phyloP scores from a whole-genome alignment of 2,797 vertebrate genomes.

The Threskiornis aethiopicus region DNA sequence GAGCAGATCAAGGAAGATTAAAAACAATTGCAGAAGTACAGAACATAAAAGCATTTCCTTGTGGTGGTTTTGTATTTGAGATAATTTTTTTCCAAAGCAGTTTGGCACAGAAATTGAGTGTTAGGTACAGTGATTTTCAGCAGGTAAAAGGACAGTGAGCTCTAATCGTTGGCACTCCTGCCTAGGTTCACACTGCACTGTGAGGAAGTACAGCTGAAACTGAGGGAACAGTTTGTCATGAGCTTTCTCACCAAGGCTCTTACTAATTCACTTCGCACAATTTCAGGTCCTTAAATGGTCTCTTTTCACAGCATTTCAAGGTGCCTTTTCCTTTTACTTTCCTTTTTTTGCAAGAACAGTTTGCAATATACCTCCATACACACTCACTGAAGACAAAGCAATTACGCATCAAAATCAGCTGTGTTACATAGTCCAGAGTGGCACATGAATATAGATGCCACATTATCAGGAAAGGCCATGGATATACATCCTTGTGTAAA shows the following conservation, averaged over 20 bases:
- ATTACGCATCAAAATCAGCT: background rate
- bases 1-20: background rate
- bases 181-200: background rate
- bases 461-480: background rate
- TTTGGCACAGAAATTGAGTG: background rate
- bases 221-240: background rate
- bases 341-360: background rate
- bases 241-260: background rate
- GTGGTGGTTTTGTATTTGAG: background rate
- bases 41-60: background rate
- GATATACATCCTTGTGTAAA: background rate
- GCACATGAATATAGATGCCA: accelerated
- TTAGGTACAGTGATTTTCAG: background rate
- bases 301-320: background rate
- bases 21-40: accelerated
- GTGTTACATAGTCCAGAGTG: background rate
- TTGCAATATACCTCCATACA: background rate
- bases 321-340: background rate
- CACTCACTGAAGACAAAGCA: background rate
- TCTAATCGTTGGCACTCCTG: background rate
- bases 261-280: background rate
- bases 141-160: background rate
- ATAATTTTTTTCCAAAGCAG: background rate
- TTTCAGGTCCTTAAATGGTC: background rate
- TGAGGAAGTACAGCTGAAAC: background rate